These are phyloP conservation scores for Papilio gigon DNA, from an alignment of 2,888 invertebrate genomes.

Conservation along the genomic window DNA sequence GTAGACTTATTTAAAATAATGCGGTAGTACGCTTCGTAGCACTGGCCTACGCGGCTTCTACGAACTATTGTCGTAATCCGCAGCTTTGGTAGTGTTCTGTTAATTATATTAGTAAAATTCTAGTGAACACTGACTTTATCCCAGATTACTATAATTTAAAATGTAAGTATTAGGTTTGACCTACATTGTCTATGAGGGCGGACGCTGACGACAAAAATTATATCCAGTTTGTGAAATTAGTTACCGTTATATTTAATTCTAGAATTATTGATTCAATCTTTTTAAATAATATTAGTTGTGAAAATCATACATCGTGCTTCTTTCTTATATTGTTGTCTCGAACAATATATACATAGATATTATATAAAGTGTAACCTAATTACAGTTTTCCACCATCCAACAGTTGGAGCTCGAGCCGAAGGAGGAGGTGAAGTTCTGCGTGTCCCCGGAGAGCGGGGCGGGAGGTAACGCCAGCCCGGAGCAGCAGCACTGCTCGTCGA, in stretches of 20 bases:
- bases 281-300: too few species aligned
- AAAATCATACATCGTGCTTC: too few species aligned
- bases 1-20: background rate
- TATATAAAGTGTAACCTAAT: background rate
- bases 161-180: background rate
- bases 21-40: background rate
- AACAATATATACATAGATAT: background rate
- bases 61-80: background rate
- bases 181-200: background rate
- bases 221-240: too few species aligned
- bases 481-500: conserved; percentile 94
- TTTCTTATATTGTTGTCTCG: too few species aligned
- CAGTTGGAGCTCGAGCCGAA: conserved; percentile 81
- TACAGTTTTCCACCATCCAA: conserved; percentile 12
- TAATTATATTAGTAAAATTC: background rate
- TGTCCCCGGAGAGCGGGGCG: conserved; percentile 81
- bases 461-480: conserved; percentile 87
- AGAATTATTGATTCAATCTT: too few species aligned
- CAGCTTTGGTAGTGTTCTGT: background rate
- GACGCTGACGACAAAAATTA: background rate
- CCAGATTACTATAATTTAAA: background rate
- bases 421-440: conserved; percentile 82
- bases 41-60: background rate
- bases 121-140: background rate
- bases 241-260: too few species aligned